These are phyloP conservation scores for Takifugu bimaculatus DNA, from an alignment of 2,113 vertebrate genomes.

Conservation along the genomic window DNA sequence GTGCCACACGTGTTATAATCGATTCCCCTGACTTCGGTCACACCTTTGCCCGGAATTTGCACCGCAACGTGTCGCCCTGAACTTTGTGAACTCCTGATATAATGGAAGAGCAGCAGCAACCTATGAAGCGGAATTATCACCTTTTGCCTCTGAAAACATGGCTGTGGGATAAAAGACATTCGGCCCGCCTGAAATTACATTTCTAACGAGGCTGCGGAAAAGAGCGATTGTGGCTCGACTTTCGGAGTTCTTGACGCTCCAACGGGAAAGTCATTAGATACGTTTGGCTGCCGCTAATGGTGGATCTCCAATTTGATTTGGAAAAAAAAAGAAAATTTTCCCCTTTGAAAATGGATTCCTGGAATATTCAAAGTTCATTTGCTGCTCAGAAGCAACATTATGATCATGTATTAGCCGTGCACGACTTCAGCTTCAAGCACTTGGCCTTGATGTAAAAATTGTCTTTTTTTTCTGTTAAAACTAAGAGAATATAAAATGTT, in stretches of 20 bases:
- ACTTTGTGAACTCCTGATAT: conserved; percentile 61
- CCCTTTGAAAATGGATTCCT: background rate
- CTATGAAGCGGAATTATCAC: conserved; percentile 64
- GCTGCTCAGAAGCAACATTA: conserved; percentile 2
- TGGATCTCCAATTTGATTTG: background rate
- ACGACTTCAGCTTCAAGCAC: background rate
- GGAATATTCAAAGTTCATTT: conserved; percentile 22
- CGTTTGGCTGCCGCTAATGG: conserved; percentile 5
- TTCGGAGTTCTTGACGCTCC: conserved; percentile 8
- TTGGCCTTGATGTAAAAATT: background rate
- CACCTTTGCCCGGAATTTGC: conserved; percentile 68
- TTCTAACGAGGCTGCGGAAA: conserved; percentile 42
- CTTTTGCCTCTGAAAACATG: conserved; percentile 44
- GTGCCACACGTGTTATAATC: conserved; percentile 64
- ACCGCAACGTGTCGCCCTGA: conserved; percentile 58
- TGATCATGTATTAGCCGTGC: conserved; percentile 3
- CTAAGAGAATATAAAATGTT: conserved; percentile 15
- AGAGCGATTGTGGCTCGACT: conserved; percentile 22
- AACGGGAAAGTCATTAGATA: conserved; percentile 31
- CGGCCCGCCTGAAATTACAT: conserved; percentile 26
- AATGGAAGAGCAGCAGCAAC: conserved; percentile 64
- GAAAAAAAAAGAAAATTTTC: too few relatives aligned
- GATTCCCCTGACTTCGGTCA: conserved; percentile 67
- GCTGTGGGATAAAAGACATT: conserved; percentile 30
- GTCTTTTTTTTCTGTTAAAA: conserved; percentile 5